Base-by-base conservation (phyloP, 2,888 invertebrate species). In the Brenthis ino region DNA sequence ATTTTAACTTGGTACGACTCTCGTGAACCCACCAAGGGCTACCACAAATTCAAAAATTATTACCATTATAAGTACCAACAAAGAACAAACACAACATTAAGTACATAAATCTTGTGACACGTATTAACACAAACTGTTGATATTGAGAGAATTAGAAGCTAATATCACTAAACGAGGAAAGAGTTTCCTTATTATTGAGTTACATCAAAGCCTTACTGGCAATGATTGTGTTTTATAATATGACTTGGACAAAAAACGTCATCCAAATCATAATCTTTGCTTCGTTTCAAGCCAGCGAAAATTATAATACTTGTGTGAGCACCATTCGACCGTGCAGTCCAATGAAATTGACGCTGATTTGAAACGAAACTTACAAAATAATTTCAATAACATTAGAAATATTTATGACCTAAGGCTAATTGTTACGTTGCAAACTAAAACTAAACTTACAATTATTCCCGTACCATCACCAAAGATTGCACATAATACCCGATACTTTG, bases 401-500 rank as follows among this genome's bases (percentile, higher is more conserved):
- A 71, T 82, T 81, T 76, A 77, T 70, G 72, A 74, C 75, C 80
- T 85, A 85, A 77, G 77, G 51, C 81, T 86, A 86, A 79, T 77
- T 74, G 75, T 74, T 81, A 72, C 57, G 60, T 70, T 64, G 65
- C 66, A 68, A 65, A 66, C 70, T 87, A 73, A 51, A 73, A 56
- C 78, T 85, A 85, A 76, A 78, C 89, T 89, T 91, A 91, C 57
- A 74, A 77, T 76, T 90, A 89, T 84, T 87, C 93, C 93, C 91
- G 91, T 91, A 93, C 94, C 95, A 94, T 94, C 95, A 95, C 95
- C 95, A 95, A 94, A 91, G 95, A 96, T 96, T 96, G 96, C 96
- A 96, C 96, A 96, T 95, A 94, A 94, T 95, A 96, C 96, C 96
- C 96, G 96, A 96, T 95, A 94, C 93, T 94, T 94, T 93, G 93